These are phyloP conservation scores for Odontocolon sp. DNA, from an alignment of 2,888 invertebrate genomes.

Conservation along the genomic window DNA sequence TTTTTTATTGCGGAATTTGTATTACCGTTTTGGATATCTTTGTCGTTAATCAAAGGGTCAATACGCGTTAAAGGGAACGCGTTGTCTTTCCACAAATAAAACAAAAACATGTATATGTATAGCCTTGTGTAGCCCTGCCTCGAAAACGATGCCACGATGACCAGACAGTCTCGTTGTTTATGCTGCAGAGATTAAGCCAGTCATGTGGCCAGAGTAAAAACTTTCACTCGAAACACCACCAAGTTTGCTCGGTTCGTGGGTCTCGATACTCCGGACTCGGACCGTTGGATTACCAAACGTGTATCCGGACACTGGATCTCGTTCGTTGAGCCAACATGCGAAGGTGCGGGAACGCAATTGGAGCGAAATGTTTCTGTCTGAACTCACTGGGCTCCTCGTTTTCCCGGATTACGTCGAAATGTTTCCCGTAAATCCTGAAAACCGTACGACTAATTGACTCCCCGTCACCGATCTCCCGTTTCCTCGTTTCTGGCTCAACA, in stretches of 20 bases:
- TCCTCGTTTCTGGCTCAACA: not conserved
- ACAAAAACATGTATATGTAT: not conserved
- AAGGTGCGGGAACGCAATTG: constrained; percentile 13
- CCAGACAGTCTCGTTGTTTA: not conserved
- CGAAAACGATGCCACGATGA: not conserved
- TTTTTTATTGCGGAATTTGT: too few relatives aligned
- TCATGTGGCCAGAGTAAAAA: constrained; percentile 37
- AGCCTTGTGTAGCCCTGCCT: not conserved
- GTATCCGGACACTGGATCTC: constrained; percentile 41
- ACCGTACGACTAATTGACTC: constrained; percentile 19
- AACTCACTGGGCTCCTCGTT: not conserved
- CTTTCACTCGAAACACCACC: constrained; percentile 56
- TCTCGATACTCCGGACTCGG: constrained; percentile 47
- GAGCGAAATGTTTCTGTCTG: constrained; percentile 30
- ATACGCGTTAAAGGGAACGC: not conserved
- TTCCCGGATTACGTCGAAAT: constrained; percentile 6
- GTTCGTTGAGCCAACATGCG: not conserved
- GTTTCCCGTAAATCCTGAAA: constrained; percentile 20
- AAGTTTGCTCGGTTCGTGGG: constrained; percentile 20
- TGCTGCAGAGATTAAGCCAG: not conserved
- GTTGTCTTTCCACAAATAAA: not conserved
- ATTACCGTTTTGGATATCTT: too few relatives aligned
- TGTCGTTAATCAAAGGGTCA: too few relatives aligned
- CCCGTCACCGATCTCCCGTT: not conserved
- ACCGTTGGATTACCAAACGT: constrained; percentile 47